Conservation (phyloP, 2,888 invertebrate genomes). For the Labia minor region DNA sequence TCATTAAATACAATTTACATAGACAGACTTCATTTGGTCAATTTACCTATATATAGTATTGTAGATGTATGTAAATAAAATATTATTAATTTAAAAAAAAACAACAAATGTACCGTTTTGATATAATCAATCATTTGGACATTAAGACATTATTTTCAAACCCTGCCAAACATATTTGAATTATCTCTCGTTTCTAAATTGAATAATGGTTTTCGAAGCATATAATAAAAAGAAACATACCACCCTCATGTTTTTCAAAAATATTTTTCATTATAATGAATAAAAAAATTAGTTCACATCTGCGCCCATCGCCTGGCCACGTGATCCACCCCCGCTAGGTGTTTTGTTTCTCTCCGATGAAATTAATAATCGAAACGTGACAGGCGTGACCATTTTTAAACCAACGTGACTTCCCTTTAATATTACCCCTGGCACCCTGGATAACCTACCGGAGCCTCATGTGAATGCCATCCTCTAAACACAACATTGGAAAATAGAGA, state of each 20-base stretch:
- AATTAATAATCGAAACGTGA: neutral
- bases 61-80: too few species aligned
- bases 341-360: neutral
- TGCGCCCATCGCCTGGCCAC: neutral
- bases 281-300: constrained; percentile 13
- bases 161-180: too few species aligned
- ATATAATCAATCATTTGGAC: too few species aligned
- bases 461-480: neutral
- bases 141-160: too few species aligned
- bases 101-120: too few species aligned
- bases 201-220: neutral
- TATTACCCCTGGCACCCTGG: neutral
- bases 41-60: too few species aligned
- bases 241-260: neutral
- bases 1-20: too few species aligned
- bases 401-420: neutral
- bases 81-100: too few species aligned
- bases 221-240: neutral
- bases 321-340: neutral
- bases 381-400: constrained; percentile 8
- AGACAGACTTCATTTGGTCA: too few species aligned
- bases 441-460: neutral
- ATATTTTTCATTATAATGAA: neutral
- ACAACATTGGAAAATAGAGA: too few species aligned
- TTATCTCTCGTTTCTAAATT: too few species aligned